Evolutionary conservation across 2,113 vertebrate species (phyloP).

Genomic region (Aegithalos caudatus): DNA sequence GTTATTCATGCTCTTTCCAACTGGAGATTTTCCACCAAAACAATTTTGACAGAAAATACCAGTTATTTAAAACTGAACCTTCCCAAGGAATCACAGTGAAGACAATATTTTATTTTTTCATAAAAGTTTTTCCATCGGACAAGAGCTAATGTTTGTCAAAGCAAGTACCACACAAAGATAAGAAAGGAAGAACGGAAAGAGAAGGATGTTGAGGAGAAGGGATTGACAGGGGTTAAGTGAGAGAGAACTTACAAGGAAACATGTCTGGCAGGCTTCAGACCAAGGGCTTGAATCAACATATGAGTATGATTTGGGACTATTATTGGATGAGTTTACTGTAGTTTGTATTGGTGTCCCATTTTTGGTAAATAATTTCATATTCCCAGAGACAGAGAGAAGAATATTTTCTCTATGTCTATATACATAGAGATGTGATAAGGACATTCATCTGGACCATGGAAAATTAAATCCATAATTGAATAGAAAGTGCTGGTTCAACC

Average conservation of each 20-base stretch:
- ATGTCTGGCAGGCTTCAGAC: neutral
- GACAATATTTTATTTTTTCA: neutral
- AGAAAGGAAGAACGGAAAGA: neutral
- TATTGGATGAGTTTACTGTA: neutral
- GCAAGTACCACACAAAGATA: neutral
- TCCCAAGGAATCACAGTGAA: neutral
- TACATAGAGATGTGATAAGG: neutral
- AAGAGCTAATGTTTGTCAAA: neutral
- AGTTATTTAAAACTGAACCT: neutral
- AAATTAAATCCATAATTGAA: neutral
- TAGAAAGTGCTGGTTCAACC: fast-evolving
- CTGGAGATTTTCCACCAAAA: neutral
- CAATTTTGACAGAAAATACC: neutral
- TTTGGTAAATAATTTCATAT: neutral
- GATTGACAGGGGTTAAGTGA: neutral
- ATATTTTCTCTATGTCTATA: neutral
- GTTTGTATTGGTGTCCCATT: neutral
- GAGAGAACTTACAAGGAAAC: neutral
- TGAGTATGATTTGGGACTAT: neutral
- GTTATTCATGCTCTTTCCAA: neutral
- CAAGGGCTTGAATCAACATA: neutral
- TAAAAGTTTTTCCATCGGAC: neutral
- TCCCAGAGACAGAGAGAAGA: neutral
- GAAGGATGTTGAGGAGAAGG: neutral
- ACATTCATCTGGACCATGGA: neutral